These are phyloP conservation scores for Corythoichthys intestinalis DNA, from an alignment of 2,113 vertebrate species.

Conservation along the genomic window DNA sequence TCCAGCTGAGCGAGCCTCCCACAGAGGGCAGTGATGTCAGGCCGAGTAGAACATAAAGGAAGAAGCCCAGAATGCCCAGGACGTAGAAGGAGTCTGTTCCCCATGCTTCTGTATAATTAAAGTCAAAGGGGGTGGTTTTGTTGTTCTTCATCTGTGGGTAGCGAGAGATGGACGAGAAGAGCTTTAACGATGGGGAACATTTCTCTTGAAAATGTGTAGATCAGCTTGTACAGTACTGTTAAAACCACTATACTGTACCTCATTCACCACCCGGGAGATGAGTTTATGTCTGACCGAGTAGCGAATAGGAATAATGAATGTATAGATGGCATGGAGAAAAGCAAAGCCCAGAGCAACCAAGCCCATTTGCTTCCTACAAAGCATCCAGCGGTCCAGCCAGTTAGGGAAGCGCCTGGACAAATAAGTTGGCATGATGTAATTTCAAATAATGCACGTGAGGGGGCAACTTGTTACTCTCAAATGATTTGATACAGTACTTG, in stretches of 20 bases:
- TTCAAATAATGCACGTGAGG: not conserved
- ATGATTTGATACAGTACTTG: constrained; percentile 40
- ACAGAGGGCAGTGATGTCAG: constrained; percentile 92
- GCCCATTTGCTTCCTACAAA: constrained; percentile 91
- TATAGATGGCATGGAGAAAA: constrained; percentile 82
- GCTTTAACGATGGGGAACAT: not conserved
- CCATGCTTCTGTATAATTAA: constrained; percentile 72
- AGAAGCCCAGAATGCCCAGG: constrained; percentile 85
- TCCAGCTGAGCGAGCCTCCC: constrained; percentile 88
- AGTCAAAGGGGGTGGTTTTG: constrained; percentile 63
- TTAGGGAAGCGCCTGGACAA: constrained; percentile 76
- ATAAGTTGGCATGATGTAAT: not conserved
- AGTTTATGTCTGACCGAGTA: constrained; percentile 44
- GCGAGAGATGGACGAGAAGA: constrained; percentile 11
- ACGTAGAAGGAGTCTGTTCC: constrained; percentile 75
- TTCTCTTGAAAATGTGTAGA: not conserved
- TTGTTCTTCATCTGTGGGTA: constrained; percentile 72
- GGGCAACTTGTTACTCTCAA: not conserved
- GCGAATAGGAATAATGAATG: constrained; percentile 74
- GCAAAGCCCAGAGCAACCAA: constrained; percentile 82
- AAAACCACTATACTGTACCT: constrained; percentile 30
- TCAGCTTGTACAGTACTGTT: constrained; percentile 5
- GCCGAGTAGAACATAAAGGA: constrained; percentile 84
- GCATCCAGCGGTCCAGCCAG: constrained; percentile 92
- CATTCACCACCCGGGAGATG: constrained; percentile 47